phyloP scores from a whole-genome alignment of 2,797 vertebrate species.

The Rhabdomys pumilio region DNA sequence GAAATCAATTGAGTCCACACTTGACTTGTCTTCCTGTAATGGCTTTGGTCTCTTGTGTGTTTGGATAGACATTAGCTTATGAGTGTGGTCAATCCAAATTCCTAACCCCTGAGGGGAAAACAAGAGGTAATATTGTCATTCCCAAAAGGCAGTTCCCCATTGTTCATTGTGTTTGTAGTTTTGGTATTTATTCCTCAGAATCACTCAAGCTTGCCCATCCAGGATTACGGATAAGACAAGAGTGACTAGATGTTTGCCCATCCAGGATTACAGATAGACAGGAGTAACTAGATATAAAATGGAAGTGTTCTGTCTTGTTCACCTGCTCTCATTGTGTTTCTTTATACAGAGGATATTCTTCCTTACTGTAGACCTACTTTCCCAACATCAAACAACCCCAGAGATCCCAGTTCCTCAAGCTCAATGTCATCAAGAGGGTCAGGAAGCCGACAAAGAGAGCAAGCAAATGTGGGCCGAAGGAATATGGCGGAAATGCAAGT shows the following conservation, averaged over 20 bases:
- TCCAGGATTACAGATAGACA: neutral
- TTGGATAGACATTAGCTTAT: neutral
- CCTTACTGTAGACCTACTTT: constrained; percentile 99
- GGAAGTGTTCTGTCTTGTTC: constrained; percentile 23
- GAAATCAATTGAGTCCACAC: neutral
- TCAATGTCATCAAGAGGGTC: constrained; percentile 99
- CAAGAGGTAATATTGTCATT: constrained; percentile 44
- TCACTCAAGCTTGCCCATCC: neutral
- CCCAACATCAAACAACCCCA: constrained; percentile 95
- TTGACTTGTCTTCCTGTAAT: constrained; percentile 2
- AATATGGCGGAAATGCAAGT: constrained; percentile 96
- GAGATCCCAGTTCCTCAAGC: constrained; percentile 96
- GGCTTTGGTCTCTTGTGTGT: neutral
- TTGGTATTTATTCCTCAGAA: constrained; percentile 16
- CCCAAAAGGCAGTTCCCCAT: neutral
- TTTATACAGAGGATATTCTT: constrained; percentile 95
- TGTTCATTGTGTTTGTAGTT: constrained; percentile 52
- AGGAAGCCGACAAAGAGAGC: constrained; percentile 96
- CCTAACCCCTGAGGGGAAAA: neutral
- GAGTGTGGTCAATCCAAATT: neutral
- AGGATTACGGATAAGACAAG: neutral
- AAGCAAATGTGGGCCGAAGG: constrained; percentile 92
- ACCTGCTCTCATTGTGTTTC: constrained; percentile 74
- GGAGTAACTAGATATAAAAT: neutral
- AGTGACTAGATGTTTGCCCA: neutral